Conservation (phyloP, 2,113 vertebrate genomes). For the Megaptera novaeangliae region DNA sequence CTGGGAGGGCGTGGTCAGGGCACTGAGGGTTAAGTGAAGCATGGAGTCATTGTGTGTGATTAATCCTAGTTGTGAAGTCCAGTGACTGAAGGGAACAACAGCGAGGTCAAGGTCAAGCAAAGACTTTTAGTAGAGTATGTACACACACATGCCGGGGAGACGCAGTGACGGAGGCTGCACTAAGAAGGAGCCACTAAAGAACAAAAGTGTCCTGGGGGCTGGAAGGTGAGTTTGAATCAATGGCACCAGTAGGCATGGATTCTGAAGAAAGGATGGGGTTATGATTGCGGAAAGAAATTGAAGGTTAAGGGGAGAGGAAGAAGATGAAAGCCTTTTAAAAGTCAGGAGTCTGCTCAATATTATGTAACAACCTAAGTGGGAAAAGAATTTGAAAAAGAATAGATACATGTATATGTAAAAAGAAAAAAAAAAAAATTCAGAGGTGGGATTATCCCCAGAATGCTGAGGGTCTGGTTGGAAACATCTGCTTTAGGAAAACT, state of each 20-base stretch:
- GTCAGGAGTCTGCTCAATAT: too few species aligned
- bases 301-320: neutral
- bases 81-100: neutral
- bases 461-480: neutral
- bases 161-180: neutral
- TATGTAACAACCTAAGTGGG: too few species aligned
- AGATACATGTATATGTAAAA: too few species aligned
- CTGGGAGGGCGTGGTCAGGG: neutral
- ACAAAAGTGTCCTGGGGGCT: neutral
- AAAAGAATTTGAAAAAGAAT: too few species aligned
- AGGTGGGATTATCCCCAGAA: neutral
- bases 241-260: neutral
- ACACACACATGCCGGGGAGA: neutral
- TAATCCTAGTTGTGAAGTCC: neutral
- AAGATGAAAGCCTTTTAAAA: neutral
- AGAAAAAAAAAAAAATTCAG: too few species aligned
- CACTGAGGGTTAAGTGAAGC: neutral
- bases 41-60: neutral
- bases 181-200: neutral
- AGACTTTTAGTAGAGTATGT: neutral
- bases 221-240: neutral
- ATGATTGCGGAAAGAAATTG: neutral
- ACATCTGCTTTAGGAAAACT: neutral
- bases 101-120: neutral
- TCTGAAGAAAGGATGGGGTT: neutral